These are phyloP conservation scores for Amorpha juglandis DNA, from an alignment of 2,888 invertebrate species.

Conservation along the genomic window DNA sequence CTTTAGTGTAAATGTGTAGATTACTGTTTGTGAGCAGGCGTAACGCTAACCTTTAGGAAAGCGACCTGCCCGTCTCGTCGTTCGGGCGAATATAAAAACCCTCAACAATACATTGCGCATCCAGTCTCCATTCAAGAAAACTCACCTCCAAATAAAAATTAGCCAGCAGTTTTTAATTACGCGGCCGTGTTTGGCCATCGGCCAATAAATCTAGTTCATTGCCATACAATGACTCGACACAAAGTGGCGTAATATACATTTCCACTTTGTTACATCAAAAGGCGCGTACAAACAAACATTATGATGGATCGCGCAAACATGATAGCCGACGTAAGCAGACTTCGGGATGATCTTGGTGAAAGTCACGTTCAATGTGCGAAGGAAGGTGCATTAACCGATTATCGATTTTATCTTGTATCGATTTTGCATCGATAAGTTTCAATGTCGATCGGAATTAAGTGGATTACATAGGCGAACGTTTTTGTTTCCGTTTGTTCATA, in stretches of 20 bases:
- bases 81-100: too few species aligned
- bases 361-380: constrained; percentile 19
- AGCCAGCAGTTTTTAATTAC: constrained; percentile 20
- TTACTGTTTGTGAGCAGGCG: too few species aligned
- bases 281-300: constrained; percentile 2
- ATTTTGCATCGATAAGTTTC: background rate
- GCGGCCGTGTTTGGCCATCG: constrained; percentile 25
- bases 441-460: background rate
- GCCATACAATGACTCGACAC: constrained; percentile 22
- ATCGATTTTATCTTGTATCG: constrained; percentile 14
- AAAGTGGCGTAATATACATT: constrained; percentile 7
- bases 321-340: constrained; percentile 24
- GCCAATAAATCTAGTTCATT: constrained; percentile 31
- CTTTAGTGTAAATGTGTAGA: too few species aligned
- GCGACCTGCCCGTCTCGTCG: too few species aligned
- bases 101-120: background rate
- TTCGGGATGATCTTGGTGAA: constrained; percentile 26
- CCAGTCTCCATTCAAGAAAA: background rate
- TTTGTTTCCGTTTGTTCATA: too few species aligned
- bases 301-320: constrained; percentile 28
- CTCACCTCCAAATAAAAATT: background rate
- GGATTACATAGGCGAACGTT: too few species aligned
- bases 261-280: constrained; percentile 23
- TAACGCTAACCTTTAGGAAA: too few species aligned
- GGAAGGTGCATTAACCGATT: constrained; percentile 12